Percentiles rank a stretch among this genome's conserved stretches.
phyloP scores from a whole-genome alignment of 2,797 vertebrate species.

The Danio albolineatus region DNA sequence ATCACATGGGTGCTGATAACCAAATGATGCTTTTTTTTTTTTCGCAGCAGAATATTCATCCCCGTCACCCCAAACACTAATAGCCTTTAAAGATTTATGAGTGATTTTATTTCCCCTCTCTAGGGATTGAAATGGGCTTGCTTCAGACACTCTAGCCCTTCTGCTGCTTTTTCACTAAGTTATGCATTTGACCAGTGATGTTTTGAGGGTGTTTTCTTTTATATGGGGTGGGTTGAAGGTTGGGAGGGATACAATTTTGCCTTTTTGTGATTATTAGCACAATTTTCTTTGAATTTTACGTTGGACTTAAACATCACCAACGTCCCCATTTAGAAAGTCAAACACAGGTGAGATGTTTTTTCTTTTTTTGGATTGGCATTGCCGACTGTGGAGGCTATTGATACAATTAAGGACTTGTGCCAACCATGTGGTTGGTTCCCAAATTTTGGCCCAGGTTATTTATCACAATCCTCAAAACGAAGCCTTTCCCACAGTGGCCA shows the following conservation, averaged over 20 bases:
- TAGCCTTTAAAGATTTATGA: slow-evolving; percentile 23
- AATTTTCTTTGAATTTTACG: not conserved
- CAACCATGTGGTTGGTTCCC: not conserved
- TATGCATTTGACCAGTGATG: not conserved
- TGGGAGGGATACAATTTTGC: slow-evolving; percentile 30
- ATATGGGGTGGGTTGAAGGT: slow-evolving; percentile 17
- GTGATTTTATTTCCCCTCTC: not conserved
- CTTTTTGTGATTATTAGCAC: slow-evolving; percentile 1
- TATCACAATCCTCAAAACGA: not conserved
- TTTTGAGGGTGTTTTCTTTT: slow-evolving; percentile 9
- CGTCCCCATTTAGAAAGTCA: not conserved
- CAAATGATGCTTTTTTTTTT: slow-evolving; percentile 59
- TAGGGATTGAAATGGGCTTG: slow-evolving; percentile 18
- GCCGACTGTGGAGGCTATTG: slow-evolving; percentile 13
- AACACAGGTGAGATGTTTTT: slow-evolving; percentile 40
- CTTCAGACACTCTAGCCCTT: slow-evolving; percentile 26
- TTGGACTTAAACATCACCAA: slow-evolving; percentile 14
- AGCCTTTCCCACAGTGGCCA: slow-evolving; percentile 17
- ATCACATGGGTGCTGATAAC: slow-evolving; percentile 55
- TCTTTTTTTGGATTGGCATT: slow-evolving; percentile 12
- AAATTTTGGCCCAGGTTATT: not conserved
- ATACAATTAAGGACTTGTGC: not conserved
- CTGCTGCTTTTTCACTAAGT: slow-evolving; percentile 46
- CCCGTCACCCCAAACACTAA: slow-evolving; percentile 53
- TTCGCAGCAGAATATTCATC: slow-evolving; percentile 18